Percentiles rank a stretch among this genome's conserved stretches.
Evolutionary conservation across 2,113 vertebrate species (phyloP).

Genomic region (Hemicordylus capensis): DNA sequence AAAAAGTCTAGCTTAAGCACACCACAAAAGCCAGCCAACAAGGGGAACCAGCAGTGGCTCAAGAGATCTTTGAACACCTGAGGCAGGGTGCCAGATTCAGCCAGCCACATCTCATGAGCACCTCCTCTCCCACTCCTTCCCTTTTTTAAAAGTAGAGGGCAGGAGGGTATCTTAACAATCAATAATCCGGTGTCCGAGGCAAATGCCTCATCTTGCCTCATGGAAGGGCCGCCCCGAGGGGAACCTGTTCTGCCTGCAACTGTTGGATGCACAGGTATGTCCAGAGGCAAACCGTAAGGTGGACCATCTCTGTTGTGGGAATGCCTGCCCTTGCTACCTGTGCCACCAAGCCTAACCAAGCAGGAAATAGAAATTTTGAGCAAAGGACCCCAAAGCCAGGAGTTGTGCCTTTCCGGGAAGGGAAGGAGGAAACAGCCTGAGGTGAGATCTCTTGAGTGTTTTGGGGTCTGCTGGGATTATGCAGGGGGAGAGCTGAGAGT

Average conservation of each 20-base stretch:
- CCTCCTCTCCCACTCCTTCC: too few species aligned
- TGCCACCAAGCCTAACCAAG: background rate
- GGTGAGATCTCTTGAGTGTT: background rate
- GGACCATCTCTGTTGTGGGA: too few species aligned
- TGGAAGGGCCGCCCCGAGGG: too few species aligned
- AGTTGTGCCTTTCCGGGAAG: background rate
- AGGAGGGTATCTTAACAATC: too few species aligned
- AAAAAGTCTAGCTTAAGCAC: background rate
- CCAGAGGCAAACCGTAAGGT: background rate
- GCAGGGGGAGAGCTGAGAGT: background rate
- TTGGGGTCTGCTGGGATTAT: background rate
- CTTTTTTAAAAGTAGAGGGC: too few species aligned
- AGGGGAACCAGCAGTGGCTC: too few species aligned
- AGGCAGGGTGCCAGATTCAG: too few species aligned
- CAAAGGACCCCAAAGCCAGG: background rate
- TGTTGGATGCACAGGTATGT: background rate
- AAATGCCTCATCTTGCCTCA: too few species aligned
- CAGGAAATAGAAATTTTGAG: background rate
- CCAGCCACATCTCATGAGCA: too few species aligned
- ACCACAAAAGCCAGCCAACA: background rate
- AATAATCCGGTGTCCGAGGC: too few species aligned
- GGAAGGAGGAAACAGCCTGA: background rate
- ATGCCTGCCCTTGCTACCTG: background rate
- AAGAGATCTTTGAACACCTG: too few species aligned
- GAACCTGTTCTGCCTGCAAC: background rate